Evolutionary conservation across 1,140 invertebrate genomes (phyloP).

Genomic region (Papilio machaon): DNA sequence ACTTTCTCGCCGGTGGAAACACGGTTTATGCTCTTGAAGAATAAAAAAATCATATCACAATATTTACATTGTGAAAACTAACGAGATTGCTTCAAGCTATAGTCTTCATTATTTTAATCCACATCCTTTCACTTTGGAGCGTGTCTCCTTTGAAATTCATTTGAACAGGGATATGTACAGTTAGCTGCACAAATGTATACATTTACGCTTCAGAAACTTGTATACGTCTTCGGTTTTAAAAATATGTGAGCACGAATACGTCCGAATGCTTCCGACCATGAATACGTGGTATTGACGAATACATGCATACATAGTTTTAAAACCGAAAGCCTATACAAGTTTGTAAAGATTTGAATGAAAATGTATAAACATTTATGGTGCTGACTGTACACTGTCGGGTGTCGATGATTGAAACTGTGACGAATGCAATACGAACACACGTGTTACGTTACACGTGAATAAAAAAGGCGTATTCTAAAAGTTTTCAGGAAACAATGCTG

Average conservation of each 20-base stretch:
- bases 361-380: too few species aligned
- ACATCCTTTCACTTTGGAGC: constrained; percentile 3
- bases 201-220: too few species aligned
- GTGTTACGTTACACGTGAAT: constrained; percentile 4
- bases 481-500: background rate
- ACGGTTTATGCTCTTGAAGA: too few species aligned
- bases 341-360: too few species aligned
- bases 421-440: background rate
- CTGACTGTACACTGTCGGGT: background rate
- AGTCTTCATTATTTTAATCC: background rate
- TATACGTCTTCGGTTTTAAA: too few species aligned
- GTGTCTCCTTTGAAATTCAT: constrained; percentile 8
- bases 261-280: too few species aligned
- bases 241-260: too few species aligned
- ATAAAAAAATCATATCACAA: background rate
- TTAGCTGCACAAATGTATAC: too few species aligned
- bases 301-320: too few species aligned
- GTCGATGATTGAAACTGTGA: constrained; percentile 3
- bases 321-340: too few species aligned
- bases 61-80: background rate
- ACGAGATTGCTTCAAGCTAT: background rate
- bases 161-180: background rate
- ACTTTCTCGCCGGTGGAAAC: too few species aligned
- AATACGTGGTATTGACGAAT: too few species aligned
- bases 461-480: background rate